Evolutionary conservation across 1,140 invertebrate genomes (phyloP), one percentile per base, ranked within the genome.

Genomic region (Potamilus streckersoni): DNA sequence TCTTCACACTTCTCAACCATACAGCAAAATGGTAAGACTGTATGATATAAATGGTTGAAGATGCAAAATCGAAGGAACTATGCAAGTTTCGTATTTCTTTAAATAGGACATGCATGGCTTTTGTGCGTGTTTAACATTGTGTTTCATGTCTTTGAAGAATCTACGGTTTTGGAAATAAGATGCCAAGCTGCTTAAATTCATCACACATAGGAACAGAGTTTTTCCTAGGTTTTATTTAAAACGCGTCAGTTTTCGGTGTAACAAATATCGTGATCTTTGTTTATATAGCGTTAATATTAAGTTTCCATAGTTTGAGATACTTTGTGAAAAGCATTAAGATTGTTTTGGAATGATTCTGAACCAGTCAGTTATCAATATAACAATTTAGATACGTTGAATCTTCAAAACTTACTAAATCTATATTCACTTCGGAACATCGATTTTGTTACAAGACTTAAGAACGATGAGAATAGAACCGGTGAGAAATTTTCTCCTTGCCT

Each of bases 371-470:
- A 12, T 17, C 0, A 31, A 20, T 8, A 5, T 55, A 57, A 23
- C 23, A 69, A n/a, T 56, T 49, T 69, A 70, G 58, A 31, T 58
- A 70, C 5, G 38, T n/a, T n/a, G 27, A 55, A n/a, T 58, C 55
- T 49, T 68, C 15, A 17, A 27, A 14, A 49, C 55, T 27, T 49
- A 55, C n/a, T 49, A 49, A n/a, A 68, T 68, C 27, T 31, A 31
- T 31, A 31, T 57, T 16, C 38, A 57, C 55, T 68, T 55, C 2
- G 55, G 38, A 38, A 27, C 17, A 68, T 16, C 8, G 20, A 31
- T 31, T 31, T 31, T 31, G 38, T 19, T 16, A 8, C 14, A 49
- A 15, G n/a, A 2, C 6, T 49, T 68, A 16, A 68, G 55, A 55
- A 19, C 14, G 0, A 20, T 13, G 20, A 17, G 4, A 68, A 31